A percentile compares a stretch with the other conserved stretches of the same genome.
These are phyloP conservation scores for Rhynchonycteris naso DNA, from an alignment of 2,797 vertebrate genomes.

Conservation along the genomic window DNA sequence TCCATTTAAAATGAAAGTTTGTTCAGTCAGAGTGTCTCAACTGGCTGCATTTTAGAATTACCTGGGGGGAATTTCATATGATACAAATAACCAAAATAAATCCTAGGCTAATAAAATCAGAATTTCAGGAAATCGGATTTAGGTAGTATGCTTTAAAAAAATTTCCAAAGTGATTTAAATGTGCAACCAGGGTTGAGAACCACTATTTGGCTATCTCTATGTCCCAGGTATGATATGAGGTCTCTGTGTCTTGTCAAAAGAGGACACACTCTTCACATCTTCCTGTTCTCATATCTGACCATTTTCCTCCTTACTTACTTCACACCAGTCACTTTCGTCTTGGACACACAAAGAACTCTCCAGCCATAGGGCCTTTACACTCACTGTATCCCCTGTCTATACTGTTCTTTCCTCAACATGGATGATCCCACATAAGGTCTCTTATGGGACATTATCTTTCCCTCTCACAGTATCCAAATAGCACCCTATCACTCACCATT, in stretches of 20 bases:
- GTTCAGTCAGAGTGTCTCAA: background rate
- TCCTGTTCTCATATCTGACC: background rate
- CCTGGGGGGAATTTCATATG: background rate
- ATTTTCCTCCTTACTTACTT: background rate
- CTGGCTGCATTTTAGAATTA: background rate
- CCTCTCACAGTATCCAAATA: background rate
- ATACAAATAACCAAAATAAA: background rate
- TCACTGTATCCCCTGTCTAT: too few relatives aligned
- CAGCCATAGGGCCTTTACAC: background rate
- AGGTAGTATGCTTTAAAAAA: background rate
- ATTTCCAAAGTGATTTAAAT: background rate
- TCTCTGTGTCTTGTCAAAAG: background rate
- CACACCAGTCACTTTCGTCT: background rate
- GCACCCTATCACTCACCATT: background rate
- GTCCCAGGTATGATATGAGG: background rate
- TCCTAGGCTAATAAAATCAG: background rate
- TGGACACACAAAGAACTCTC: background rate
- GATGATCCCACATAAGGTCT: background rate
- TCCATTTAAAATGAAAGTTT: background rate
- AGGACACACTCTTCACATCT: background rate
- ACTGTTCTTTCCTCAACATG: background rate
- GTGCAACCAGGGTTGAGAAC: background rate
- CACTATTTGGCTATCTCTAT: background rate
- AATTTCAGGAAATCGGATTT: background rate
- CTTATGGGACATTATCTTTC: background rate